Base-by-base conservation (phyloP, 2,888 invertebrate species). In the Steinernema scapterisci region DNA sequence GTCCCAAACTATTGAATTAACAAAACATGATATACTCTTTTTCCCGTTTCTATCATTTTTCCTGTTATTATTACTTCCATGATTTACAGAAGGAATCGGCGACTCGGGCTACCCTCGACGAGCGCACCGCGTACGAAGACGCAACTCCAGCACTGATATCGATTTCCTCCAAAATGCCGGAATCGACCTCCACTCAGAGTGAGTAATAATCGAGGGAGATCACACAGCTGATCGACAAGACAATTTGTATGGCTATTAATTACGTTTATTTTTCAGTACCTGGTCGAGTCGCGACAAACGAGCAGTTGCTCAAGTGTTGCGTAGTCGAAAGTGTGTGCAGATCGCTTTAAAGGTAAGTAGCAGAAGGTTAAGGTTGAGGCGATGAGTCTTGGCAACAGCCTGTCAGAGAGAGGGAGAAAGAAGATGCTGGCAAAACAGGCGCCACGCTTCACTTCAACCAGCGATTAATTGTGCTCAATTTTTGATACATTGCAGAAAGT, bases 281-380 rank as follows among this genome's bases (percentile, higher is more conserved):
- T 56, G 72, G 71, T 75, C 54, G n/a, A 54, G 52, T 19, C 76
- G 82, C 19, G 75, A 81, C 38, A 80, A 79, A 71, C 73, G 83
- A 72, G 82, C 82, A 48, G 81, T 83, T 0, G 82, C 83, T 1
- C 81, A 84, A 70, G 77, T 84, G 21, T 80, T 81, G 79, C 76
- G 84, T 25, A 81, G 81, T 48, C 78, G 84, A 23, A 78, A 81
- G 31, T 84, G 84, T 77, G 84, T 84, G 9, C 75, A 82, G 27
- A 52, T 75, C 21, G 80, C 82, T 5, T 75, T 84, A 6, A 80
- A 82, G 76, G 82, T 82, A 21, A 43, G 45, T 73, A 13, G 7
- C 13, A 27, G 9, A 1, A 38, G 38, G 38, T 38, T 38, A 38
- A 38, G 38, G 38, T 38, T 38, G 9, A 9, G 38, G 38, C n/a